Percentiles rank a stretch among this genome's conserved stretches.
Evolutionary conservation across 2,113 vertebrate species (phyloP).

Genomic region (Nipponia nippon): DNA sequence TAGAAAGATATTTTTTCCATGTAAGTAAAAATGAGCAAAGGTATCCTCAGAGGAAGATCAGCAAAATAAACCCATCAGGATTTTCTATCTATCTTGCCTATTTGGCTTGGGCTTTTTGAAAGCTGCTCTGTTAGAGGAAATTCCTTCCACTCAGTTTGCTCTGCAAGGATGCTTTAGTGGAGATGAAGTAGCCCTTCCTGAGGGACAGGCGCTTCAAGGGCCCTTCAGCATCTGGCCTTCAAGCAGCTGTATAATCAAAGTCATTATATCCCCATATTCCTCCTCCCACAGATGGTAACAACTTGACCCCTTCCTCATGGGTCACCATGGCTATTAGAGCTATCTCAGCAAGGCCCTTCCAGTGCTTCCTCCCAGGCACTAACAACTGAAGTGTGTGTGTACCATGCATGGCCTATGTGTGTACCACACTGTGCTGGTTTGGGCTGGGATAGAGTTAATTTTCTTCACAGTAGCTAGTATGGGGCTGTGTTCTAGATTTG

Average conservation of each 20-base stretch:
- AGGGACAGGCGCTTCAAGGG: background rate
- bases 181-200: background rate
- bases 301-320: background rate
- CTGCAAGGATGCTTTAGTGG: background rate
- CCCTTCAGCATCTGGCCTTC: background rate
- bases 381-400: accelerated
- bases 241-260: background rate
- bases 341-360: background rate
- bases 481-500: no score
- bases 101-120: background rate
- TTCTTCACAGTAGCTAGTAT: no score
- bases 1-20: background rate
- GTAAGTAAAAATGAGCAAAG: background rate
- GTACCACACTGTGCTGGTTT: no score
- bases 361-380: background rate
- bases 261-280: background rate
- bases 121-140: background rate
- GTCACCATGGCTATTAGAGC: background rate
- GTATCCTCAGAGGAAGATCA: background rate
- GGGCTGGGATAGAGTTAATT: no score
- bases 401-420: background rate
- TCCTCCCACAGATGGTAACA: background rate
- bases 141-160: background rate
- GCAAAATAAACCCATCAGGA: background rate
- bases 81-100: background rate